phyloP scores from a whole-genome alignment of 2,113 vertebrate genomes.

The Raja brachyura region DNA sequence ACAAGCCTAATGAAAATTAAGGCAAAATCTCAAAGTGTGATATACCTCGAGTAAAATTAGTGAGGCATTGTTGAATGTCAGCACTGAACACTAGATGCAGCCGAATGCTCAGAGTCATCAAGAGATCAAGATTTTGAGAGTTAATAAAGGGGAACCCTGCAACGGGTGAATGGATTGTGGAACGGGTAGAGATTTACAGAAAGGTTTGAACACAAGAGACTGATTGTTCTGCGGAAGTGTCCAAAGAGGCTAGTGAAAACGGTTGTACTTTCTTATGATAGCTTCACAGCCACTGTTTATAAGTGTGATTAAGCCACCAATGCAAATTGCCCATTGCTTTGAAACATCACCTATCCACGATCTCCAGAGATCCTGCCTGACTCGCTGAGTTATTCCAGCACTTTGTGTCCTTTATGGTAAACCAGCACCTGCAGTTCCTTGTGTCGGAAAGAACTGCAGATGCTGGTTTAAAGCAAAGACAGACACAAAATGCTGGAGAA shows the following conservation, averaged over 20 bases:
- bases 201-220: background rate
- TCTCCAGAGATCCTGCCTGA: too few species aligned
- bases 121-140: background rate
- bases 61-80: background rate
- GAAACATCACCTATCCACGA: too few species aligned
- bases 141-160: background rate
- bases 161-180: background rate
- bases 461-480: too few species aligned
- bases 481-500: too few species aligned
- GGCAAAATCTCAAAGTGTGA: background rate
- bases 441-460: too few species aligned
- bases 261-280: background rate
- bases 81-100: background rate
- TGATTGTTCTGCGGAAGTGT: background rate
- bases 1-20: background rate
- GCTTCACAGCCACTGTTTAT: background rate
- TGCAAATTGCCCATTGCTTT: background rate
- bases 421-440: too few species aligned
- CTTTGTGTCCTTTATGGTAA: too few species aligned
- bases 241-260: background rate
- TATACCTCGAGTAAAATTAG: background rate
- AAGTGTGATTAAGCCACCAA: background rate
- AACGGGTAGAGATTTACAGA: background rate
- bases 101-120: background rate
- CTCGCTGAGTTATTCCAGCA: too few species aligned